Evolutionary conservation across 1,140 invertebrate species (phyloP).

Genomic region (Rhagoletis zephyria): DNA sequence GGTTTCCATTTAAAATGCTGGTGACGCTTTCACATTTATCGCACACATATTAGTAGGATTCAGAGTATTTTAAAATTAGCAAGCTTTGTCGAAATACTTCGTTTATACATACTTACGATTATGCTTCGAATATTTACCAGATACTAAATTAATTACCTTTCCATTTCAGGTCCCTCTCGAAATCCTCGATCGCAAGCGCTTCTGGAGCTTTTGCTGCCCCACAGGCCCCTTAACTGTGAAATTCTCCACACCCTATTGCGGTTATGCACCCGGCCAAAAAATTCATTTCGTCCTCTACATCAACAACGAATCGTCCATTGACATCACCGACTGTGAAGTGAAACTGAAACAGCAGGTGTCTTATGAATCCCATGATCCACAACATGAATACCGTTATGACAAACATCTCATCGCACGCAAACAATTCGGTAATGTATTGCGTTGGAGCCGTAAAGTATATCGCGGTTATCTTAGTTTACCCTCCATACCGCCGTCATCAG

Average conservation of each 20-base stretch:
- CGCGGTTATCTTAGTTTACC: slow-evolving; percentile 77
- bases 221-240: slow-evolving; percentile 70
- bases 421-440: slow-evolving; percentile 76
- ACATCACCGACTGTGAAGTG: slow-evolving; percentile 75
- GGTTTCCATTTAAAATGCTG: too few relatives aligned
- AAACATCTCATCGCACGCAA: slow-evolving; percentile 76
- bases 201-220: slow-evolving; percentile 72
- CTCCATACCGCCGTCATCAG: slow-evolving; percentile 81
- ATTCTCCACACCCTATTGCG: slow-evolving; percentile 71
- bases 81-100: neutral
- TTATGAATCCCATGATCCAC: slow-evolving; percentile 75
- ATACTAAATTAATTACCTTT: neutral
- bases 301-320: slow-evolving; percentile 75
- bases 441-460: slow-evolving; percentile 71
- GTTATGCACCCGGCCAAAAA: slow-evolving; percentile 71
- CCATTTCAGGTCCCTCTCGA: slow-evolving; percentile 75
- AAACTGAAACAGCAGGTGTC: slow-evolving; percentile 74
- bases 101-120: neutral
- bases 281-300: slow-evolving; percentile 70
- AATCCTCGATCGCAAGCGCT: slow-evolving; percentile 75
- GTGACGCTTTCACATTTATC: too few relatives aligned
- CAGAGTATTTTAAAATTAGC: neutral
- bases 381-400: slow-evolving; percentile 76
- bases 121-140: too few relatives aligned
- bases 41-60: too few relatives aligned